Evolutionary conservation across 2,888 invertebrate genomes (phyloP), one percentile per base, ranked within the genome.

Genomic region (Anticlea derivata): DNA sequence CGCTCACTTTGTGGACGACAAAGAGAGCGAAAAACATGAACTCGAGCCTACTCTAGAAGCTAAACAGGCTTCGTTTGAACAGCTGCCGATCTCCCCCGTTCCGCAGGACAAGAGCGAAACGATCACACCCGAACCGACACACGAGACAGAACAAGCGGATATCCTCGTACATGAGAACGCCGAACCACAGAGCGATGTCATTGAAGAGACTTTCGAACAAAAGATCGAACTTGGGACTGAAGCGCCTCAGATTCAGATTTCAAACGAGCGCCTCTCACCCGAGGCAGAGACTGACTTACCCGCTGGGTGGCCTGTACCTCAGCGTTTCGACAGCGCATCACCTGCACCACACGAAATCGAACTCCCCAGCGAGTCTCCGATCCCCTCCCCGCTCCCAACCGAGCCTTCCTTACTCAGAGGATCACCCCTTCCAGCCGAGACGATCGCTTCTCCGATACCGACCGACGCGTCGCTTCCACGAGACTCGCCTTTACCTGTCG

Each of bases 121-220:
- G 58, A 51, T 59, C 40, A 66, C 74, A 2, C 71, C 73, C 6
- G 73, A 73, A 35, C 66, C 62, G 29, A 50, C 53, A 5, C 51
- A 61, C 55, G 64, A 47, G 63, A 65, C 46, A 35, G 64, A 55
- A 22, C 55, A 48, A 27, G 56, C 60, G 7, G 53, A 53, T 12
- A 40, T 49, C 1, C 43, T 48, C 17, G 44, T 53, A 3, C 53
- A 53, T 31, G 53, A 53, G 20, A 50, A 45, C 47, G 44, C 56
- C 44, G 31, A 57, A 56, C 27, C 46, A n/a, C 39, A 30, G 13
- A 30, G 7, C 22, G 46, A 41, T 3, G 12, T 24, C 2, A 7
- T 29, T 12, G 39, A 50, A 10, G 33, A 44, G 7, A 22, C 23
- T 4, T 22, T 17, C 11, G 39, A 50, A 22, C 37, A 37, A 12